Conservation (phyloP, 2,113 vertebrate species). For the Arothron firmamentum region DNA sequence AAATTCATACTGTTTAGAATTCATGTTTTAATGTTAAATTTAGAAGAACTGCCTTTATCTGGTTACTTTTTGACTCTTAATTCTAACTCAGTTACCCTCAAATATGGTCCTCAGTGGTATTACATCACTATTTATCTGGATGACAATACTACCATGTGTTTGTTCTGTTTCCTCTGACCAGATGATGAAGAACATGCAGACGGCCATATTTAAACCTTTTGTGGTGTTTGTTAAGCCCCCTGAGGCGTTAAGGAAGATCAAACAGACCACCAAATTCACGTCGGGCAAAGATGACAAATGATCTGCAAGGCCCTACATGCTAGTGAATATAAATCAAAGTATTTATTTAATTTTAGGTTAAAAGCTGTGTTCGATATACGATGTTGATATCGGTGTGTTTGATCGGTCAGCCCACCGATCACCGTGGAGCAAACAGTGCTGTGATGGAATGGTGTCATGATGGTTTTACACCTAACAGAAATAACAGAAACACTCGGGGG, state of each 20-base stretch:
- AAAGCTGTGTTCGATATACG: neutral
- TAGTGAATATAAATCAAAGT: constrained; percentile 62
- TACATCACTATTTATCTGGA: too few species aligned
- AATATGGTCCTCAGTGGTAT: neutral
- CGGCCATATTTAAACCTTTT: constrained; percentile 91
- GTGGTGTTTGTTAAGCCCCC: constrained; percentile 97
- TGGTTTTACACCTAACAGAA: constrained; percentile 21
- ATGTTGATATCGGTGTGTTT: neutral
- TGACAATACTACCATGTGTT: neutral
- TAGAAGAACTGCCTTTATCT: too few species aligned
- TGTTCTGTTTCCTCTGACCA: constrained; percentile 57
- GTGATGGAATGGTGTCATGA: neutral
- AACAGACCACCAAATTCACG: constrained; percentile 85
- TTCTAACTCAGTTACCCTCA: neutral
- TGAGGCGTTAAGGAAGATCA: constrained; percentile 82
- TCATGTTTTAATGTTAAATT: too few species aligned
- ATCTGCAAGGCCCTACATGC: constrained; percentile 80
- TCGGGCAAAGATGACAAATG: constrained; percentile 89
- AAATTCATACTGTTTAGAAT: too few species aligned
- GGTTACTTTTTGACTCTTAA: too few species aligned
- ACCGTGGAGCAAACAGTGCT: neutral
- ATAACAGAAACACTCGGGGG: constrained; percentile 36
- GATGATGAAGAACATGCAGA: constrained; percentile 92
- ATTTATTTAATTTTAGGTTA: too few species aligned
- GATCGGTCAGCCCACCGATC: neutral